These are phyloP conservation scores for Mus pahari DNA, from an alignment of 2,113 vertebrate genomes.

Conservation along the genomic window DNA sequence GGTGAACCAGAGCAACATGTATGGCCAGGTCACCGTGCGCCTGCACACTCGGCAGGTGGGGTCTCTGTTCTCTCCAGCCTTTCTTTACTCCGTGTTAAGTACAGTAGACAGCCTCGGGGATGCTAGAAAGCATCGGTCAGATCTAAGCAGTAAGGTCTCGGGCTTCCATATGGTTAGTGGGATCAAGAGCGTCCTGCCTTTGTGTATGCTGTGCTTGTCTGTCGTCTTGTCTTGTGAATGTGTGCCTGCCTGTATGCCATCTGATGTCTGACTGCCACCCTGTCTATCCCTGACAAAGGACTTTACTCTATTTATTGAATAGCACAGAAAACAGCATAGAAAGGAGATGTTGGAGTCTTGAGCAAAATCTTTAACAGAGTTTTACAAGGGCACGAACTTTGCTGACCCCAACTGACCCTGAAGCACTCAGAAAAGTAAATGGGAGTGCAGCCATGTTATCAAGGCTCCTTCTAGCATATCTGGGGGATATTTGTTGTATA, in stretches of 20 bases:
- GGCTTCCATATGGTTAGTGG: neutral
- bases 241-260: neutral
- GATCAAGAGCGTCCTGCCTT: neutral
- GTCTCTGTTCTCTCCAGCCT: neutral
- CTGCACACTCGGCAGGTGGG: conserved; percentile 95
- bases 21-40: conserved; percentile 94
- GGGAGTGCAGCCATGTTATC: neutral
- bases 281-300: neutral
- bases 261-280: neutral
- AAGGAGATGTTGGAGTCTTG: neutral
- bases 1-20: conserved; percentile 91
- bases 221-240: neutral
- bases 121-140: neutral
- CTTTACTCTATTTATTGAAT: neutral
- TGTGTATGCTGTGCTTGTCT: neutral
- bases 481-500: neutral
- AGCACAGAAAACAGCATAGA: neutral
- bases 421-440: neutral
- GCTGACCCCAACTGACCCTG: neutral
- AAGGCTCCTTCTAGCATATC: too few species aligned
- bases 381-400: neutral
- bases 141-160: neutral
- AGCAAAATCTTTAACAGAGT: neutral
- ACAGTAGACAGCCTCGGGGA: neutral
- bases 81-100: neutral